Percentiles rank a stretch among this genome's conserved stretches.
Conservation (phyloP, 2,113 vertebrate species). For the Opisthocomus hoazin region DNA sequence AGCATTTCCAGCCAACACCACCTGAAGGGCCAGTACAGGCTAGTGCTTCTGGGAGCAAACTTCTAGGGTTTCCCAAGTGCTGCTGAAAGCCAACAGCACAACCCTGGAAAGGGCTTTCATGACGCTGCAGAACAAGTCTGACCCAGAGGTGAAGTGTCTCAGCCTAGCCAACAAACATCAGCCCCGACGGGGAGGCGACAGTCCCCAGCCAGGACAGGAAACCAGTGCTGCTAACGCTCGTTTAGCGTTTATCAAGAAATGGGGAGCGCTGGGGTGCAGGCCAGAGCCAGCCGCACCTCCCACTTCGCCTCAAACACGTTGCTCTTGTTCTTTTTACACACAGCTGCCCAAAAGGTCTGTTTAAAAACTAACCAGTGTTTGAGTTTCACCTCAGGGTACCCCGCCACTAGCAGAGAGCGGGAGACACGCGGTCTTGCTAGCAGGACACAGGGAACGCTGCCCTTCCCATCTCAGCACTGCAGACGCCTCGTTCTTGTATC, state of each 20-base stretch:
- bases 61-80: background rate
- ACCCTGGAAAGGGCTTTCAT: background rate
- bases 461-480: background rate
- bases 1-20: background rate
- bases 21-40: background rate
- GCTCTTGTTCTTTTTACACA: background rate
- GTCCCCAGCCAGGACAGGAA: background rate
- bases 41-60: background rate
- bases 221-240: background rate
- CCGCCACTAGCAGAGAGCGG: background rate
- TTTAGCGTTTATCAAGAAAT: background rate
- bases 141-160: background rate
- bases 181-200: background rate
- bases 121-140: background rate
- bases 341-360: background rate
- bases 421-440: background rate
- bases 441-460: background rate
- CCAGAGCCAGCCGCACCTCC: background rate
- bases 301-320: accelerated
- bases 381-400: background rate
- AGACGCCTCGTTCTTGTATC: background rate
- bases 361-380: background rate
- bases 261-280: background rate
- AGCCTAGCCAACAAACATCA: background rate
- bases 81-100: background rate